Evolutionary conservation across 2,113 vertebrate species (phyloP), one percentile per base, ranked within the genome.

Genomic region (Ornithorhynchus anatinus): DNA sequence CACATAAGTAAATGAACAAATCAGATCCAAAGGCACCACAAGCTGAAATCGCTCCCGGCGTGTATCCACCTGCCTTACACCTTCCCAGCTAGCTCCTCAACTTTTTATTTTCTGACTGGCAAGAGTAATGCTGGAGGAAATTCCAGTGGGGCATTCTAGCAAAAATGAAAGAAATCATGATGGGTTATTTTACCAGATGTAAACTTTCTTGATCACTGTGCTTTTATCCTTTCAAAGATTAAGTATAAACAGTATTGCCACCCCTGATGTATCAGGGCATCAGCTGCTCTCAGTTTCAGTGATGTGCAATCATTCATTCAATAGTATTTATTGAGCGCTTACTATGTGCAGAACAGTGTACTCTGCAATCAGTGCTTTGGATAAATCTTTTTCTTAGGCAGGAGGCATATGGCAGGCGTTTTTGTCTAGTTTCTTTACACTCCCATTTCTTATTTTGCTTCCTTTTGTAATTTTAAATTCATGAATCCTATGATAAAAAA

Each of bases 301-400:
- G n/a, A n/a, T n/a, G n/a, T n/a, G n/a, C n/a, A n/a, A n/a, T 19
- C 5, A 1, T n/a, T n/a, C n/a, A n/a, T n/a, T n/a, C n/a, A n/a
- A n/a, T n/a, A n/a, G n/a, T n/a, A n/a, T n/a, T n/a, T n/a, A n/a
- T n/a, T n/a, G n/a, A n/a, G n/a, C n/a, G n/a, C n/a, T n/a, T n/a
- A n/a, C n/a, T n/a, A n/a, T n/a, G n/a, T n/a, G n/a, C n/a, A n/a
- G n/a, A n/a, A n/a, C n/a, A n/a, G n/a, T n/a, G n/a, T n/a, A n/a
- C n/a, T n/a, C n/a, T n/a, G n/a, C n/a, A n/a, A n/a, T 19, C 5
- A 1, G 3, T 3, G 25, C 29, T 1, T 7, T 16, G 8, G 4
- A 33, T 10, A 14, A 19, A 2, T 2, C 29, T 27, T 47, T 27
- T 45, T 17, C 32, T 27, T 20, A 12, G 3, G 4, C 19, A 6